Evolutionary conservation across 2,888 invertebrate species (phyloP).

Genomic region (Opisthograptis luteolata): DNA sequence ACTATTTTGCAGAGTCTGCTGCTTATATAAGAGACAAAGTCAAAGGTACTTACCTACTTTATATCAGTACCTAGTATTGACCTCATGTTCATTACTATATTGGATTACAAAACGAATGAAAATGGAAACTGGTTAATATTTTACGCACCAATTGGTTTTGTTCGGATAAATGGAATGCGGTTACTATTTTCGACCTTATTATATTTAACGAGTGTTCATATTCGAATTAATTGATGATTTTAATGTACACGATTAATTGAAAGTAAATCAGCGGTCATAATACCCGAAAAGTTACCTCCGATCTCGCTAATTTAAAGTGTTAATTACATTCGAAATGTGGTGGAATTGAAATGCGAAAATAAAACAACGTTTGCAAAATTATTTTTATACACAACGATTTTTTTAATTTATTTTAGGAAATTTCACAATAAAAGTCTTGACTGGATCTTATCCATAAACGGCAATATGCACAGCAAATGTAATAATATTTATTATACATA

Average conservation of each 20-base stretch:
- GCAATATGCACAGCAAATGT: constrained; percentile 79
- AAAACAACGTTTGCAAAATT: constrained; percentile 13
- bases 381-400: constrained; percentile 70
- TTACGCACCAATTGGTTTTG: not conserved
- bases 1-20: too few relatives aligned
- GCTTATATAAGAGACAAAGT: too few relatives aligned
- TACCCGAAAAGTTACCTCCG: not conserved
- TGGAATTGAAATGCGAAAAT: constrained; percentile 4
- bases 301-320: not conserved
- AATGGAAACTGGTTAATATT: constrained; percentile 19
- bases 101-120: constrained; percentile 6
- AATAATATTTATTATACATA: constrained; percentile 27
- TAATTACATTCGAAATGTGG: not conserved
- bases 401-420: constrained; percentile 77
- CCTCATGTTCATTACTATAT: constrained; percentile 15
- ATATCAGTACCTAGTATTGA: too few relatives aligned
- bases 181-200: not conserved
- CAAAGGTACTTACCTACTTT: too few relatives aligned
- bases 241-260: too few relatives aligned
- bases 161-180: not conserved
- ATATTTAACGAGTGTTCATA: not conserved
- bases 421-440: constrained; percentile 80
- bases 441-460: constrained; percentile 82
- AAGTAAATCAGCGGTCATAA: not conserved
- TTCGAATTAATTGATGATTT: too few relatives aligned